Percentiles rank a stretch among this genome's conserved stretches.
Conservation (phyloP, 2,113 vertebrate species). For the Caloenas nicobarica region DNA sequence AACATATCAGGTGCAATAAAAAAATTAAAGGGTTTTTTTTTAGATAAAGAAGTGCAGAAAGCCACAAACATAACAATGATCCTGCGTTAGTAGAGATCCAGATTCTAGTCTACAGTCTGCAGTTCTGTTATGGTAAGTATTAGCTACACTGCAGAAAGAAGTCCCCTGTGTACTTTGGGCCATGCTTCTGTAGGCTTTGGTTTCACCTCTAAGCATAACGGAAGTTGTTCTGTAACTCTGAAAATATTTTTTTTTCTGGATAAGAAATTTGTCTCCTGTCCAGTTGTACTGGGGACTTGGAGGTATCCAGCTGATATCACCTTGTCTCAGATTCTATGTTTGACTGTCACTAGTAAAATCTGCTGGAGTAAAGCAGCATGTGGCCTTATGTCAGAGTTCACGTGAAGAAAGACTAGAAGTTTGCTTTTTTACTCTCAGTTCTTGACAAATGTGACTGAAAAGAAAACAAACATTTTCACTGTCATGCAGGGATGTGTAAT, state of each 20-base stretch:
- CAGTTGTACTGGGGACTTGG: background rate
- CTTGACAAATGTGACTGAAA: background rate
- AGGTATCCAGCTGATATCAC: background rate
- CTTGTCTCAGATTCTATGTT: background rate
- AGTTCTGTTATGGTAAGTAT: background rate
- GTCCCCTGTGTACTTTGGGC: background rate
- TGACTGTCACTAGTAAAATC: background rate
- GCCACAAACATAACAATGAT: background rate
- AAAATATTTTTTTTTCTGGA: background rate
- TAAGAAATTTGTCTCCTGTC: background rate
- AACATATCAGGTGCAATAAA: background rate
- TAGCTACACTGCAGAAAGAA: background rate
- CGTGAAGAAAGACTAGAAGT: background rate
- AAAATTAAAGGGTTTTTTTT: background rate
- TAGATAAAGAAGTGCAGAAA: background rate
- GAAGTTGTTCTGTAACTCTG: background rate
- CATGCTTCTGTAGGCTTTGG: background rate
- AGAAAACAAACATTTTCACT: background rate
- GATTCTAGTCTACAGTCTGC: background rate
- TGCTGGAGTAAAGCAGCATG: background rate
- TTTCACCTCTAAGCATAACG: background rate
- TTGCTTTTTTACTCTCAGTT: background rate
- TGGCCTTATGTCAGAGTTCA: background rate
- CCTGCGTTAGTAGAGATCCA: background rate
- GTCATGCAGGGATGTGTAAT: fast-evolving